Evolutionary conservation across 1,140 invertebrate species (phyloP), one percentile per base, ranked within the genome.

Genomic region (Adelges cooleyi): DNA sequence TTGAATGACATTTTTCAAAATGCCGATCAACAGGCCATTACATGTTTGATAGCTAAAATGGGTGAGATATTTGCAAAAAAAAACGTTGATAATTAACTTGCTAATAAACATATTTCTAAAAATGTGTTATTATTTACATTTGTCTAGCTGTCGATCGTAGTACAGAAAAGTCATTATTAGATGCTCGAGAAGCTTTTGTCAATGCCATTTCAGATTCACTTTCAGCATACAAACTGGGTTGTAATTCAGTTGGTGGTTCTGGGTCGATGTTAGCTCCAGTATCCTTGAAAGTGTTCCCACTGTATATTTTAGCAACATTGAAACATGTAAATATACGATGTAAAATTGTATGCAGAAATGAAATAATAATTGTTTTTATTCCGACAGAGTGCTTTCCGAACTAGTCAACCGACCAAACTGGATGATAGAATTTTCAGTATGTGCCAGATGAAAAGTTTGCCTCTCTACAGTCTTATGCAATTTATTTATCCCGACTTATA

Each of bases 21-120:
- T 11, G 95, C 95, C n/a, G 95, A 99, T 77, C 89, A 96, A 71
- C 88, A 97, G 73, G 91, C 91, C 53, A 94, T 99, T 67, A 80
- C 95, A 40, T 90, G 90, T 42, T 76, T 99, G 49, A 78, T 98
- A 22, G 83, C 89, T 1, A 98, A 98, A 83, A 98, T 98, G 93
- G 92, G 87, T 89, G 73, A 78, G 79, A 68, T 38, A 48, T 20
- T 51, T 67, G 6, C 29, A 23, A 4, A 13, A 65, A 36, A 36
- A 49, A 48, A 6, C n/a, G 15, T 48, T 48, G 4, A 46, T 18
- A 38, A 27, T 62, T 25, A 40, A 53, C 46, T 65, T 67, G 15
- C 66, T 54, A 50, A 38, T 36, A 38, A 11, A 20, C 11, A 33
- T 33, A n/a, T n/a, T n/a, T n/a, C n/a, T n/a, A n/a, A n/a, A 33